Evolutionary conservation across 2,797 vertebrate genomes (phyloP), one percentile per base, ranked within the genome.

Genomic region (Trichosurus vulpecula): DNA sequence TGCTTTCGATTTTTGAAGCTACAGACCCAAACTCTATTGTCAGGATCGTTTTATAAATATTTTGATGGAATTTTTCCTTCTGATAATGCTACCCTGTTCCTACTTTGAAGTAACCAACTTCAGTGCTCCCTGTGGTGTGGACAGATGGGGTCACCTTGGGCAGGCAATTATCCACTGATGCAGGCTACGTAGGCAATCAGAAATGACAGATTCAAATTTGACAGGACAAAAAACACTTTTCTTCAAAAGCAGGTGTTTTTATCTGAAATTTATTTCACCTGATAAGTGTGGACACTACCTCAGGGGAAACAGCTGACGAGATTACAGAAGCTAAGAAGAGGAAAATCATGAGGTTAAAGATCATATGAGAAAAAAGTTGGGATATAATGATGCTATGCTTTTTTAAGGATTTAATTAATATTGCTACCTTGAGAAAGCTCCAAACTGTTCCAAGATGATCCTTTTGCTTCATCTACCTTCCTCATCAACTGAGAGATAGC

Each of bases 41-140:
- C 54, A 91, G 52, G 12, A 93, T 92, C 96, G 54, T 58, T 92
- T 96, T 51, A 92, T 92, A 94, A 97, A 74, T 94, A 95, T 93
- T 96, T 96, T 94, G 91, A 97, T 97, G 91, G 93, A 41, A 93
- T 54, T 91, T 96, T 91, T 56, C 13, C 53, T 93, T 97, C 92
- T 74, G 90, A 47, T 90, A 90, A 10, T 9, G 47, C 29, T 52
- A 16, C 52, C 54, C 90, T 47, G 92, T 55, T 92, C 66, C 57
- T 96, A 52, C 89, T 94, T 52, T 92, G 54, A 87, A 87, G 57
- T 74, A 92, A 91, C 92, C 66, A 96, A 96, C 54, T 93, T 91
- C 74, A 94, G 47, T 93, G 92, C 51, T 90, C 96, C 94, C 41
- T 12, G 1, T 22, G 54, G 51, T 3, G 93, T 92, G 41, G 53